Evolutionary conservation across 2,113 vertebrate species (phyloP), one percentile per base, ranked within the genome.

Genomic region (Nyctibius bracteatus): DNA sequence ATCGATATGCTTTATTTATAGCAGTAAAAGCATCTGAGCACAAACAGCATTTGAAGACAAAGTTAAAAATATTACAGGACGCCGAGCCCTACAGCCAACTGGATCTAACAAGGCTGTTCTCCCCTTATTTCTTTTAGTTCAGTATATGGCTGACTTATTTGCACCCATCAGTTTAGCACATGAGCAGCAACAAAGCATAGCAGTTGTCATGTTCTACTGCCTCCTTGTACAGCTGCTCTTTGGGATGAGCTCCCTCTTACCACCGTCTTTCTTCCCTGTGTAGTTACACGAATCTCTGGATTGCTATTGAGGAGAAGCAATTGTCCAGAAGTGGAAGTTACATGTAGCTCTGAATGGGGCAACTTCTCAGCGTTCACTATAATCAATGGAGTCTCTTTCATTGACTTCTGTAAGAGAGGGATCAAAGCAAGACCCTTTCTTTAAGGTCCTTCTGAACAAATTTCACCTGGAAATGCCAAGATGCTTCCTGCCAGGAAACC

Each of bases 341-440:
- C 87, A 80, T 49, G 49, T 49, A 72, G 39, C 44, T 86, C 89
- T 91, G 84, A 95, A 92, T 54, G 65, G 73, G 74, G 61, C 44
- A 90, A 49, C n/a, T 82, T 95, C 61, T 73, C 62, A 82, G 54
- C 28, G 52, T 47, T 85, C 31, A 4, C 80, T 92, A 71, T 30
- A 91, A 87, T 85, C 86, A 92, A 68, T 87, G 66, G 22, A 81
- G 20, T 85, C 51, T 68, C 77, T 94, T 94, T 91, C 81, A 89
- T 5, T 89, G 89, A 81, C 83, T 92, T 95, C 65, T 59, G 27
- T 65, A 92, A 79, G 83, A 89, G 68, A 78, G 37, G 66, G 78
- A 96, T 91, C 62, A 97, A 95, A 96, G 86, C 68, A 94, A 94
- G 83, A 87, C 77, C 68, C 80, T 84, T 94, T 94, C 55, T 79